A percentile compares a stretch with the other conserved stretches of the same genome.
These are phyloP conservation scores for Hydroisotoma schaefferi DNA, from an alignment of 2,888 invertebrate species.

Conservation along the genomic window DNA sequence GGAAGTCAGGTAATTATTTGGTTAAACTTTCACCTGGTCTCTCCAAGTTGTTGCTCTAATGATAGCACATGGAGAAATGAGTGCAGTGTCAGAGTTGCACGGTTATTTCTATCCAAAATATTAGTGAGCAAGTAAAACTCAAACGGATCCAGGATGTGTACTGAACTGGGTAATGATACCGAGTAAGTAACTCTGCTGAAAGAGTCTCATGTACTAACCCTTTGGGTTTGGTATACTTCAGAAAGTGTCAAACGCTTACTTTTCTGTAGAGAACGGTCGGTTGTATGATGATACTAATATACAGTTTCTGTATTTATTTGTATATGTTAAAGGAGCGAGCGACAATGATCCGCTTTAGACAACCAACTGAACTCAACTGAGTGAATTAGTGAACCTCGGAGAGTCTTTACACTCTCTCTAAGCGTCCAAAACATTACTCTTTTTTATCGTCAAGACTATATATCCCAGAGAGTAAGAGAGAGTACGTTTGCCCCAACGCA, in stretches of 20 bases:
- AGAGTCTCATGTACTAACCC: background rate
- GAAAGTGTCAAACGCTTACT: too few relatives aligned
- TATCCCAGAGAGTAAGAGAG: slow-evolving; percentile 11
- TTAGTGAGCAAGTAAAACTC: background rate
- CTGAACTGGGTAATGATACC: too few relatives aligned
- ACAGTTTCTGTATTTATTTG: too few relatives aligned
- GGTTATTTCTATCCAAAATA: slow-evolving; percentile 27
- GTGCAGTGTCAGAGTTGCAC: slow-evolving; percentile 26
- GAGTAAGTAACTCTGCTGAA: background rate
- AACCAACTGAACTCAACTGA: slow-evolving; percentile 27
- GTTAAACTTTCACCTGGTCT: too few relatives aligned
- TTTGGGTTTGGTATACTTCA: too few relatives aligned
- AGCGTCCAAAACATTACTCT: slow-evolving; percentile 9
- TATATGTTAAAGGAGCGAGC: slow-evolving; percentile 3
- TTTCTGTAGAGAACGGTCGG: too few relatives aligned
- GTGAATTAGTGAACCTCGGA: slow-evolving; percentile 14
- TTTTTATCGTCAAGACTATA: background rate
- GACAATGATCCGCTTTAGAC: slow-evolving; percentile 29
- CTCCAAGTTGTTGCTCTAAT: slow-evolving; percentile 1
- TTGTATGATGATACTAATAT: too few relatives aligned
- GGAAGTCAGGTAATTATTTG: too few relatives aligned
- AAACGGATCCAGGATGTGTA: too few relatives aligned
- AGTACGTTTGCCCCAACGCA: slow-evolving; percentile 17
- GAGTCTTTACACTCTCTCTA: slow-evolving; percentile 9
- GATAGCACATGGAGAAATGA: slow-evolving; percentile 38